These are phyloP conservation scores for Sympetrum striolatum DNA, from an alignment of 2,888 invertebrate species.

Conservation along the genomic window DNA sequence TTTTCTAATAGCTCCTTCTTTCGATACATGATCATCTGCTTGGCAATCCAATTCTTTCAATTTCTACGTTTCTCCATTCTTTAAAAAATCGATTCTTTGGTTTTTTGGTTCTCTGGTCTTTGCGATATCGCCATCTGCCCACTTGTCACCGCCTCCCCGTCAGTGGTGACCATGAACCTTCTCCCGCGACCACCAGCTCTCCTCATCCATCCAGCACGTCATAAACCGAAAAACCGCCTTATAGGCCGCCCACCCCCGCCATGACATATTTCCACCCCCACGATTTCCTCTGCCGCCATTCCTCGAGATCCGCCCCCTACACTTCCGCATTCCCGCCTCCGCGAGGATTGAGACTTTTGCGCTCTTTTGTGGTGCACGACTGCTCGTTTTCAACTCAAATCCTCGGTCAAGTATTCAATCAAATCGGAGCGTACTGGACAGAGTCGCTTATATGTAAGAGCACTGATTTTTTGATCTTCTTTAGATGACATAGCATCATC, in stretches of 20 bases:
- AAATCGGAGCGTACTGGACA: too few relatives aligned
- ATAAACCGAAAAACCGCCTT: not conserved
- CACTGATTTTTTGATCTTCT: not conserved
- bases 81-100: too few relatives aligned
- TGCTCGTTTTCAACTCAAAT: not conserved
- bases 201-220: not conserved
- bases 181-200: not conserved
- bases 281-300: not conserved
- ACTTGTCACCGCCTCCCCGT: not conserved
- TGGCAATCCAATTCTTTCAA: not conserved
- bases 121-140: not conserved
- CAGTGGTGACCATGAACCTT: not conserved
- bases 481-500: not conserved
- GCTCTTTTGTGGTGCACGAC: not conserved
- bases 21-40: not conserved
- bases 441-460: not conserved
- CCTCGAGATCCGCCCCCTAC: too few relatives aligned
- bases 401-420: not conserved
- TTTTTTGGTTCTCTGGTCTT: too few relatives aligned
- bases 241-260: not conserved
- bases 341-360: not conserved
- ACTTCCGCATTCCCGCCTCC: not conserved
- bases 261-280: not conserved
- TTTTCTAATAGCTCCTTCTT: not conserved
- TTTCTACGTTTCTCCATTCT: not conserved